Base-by-base conservation (phyloP, 2,797 vertebrate genomes). In the Chromobotia macracanthus region DNA sequence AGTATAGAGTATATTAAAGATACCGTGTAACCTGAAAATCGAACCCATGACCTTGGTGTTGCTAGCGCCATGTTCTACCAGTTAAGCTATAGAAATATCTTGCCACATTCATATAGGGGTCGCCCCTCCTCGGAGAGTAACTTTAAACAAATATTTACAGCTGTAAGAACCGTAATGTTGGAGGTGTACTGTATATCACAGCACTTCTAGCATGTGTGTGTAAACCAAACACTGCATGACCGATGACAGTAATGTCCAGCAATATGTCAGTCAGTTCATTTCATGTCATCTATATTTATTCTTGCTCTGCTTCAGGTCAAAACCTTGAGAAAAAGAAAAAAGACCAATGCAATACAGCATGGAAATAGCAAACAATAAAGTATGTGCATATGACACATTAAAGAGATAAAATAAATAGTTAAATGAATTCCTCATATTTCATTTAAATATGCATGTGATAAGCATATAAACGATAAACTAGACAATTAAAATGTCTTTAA, bases 161-260 rank as follows among this genome's bases (percentile, higher is more conserved):
- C 16, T 55, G 46, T 55, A 75, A 50, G 64, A 64, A 65, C n/a
- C 61, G 35, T 65, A 75, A 75, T 8, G 61, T 9, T 35, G 7
- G 15, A 21, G 44, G 11, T 19, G 18, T 25, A 53, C 35, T 21
- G 53, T 21, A 21, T 55, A 21, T 75, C 23, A 23, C 19, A 51
- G 5, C 19, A 28, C 21, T 56, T 16, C 50, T 56, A n/a, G 44
- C 58, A 19, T 50, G 61, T 66, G 63, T 51, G 25, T 56, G 50
- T 8, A 48, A 19, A 64, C 6, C 56, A 63, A 16, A 61, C 41
- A 50, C 23, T 15, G 11, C 44, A 64, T 5, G 44, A 13, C 56
- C 19, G 71, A 61, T 9, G 55, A 74, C 28, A 51, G 72, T 18
- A 16, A 48, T 9, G 11, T 5, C 0, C 2, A 23, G 19, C 11